Base-by-base conservation (phyloP, 2,113 vertebrate species). In the Anolis carolinensis region DNA sequence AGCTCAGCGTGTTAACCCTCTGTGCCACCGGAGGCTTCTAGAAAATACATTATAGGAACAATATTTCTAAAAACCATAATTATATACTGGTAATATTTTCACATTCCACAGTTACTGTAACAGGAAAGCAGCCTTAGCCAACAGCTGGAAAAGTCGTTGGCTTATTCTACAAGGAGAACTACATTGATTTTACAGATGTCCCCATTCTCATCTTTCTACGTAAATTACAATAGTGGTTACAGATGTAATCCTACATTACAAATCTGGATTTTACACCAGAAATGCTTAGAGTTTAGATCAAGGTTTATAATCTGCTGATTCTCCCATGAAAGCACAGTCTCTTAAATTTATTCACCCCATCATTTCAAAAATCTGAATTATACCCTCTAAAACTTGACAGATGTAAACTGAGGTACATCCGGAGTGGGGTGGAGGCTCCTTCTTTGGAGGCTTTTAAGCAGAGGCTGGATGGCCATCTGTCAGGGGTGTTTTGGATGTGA, bases 61-160 rank as follows among this genome's bases (percentile, higher is more conserved):
- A 73, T 89, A 94, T 89, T 87, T 93, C 83, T 87, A 89, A 85
- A 88, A 86, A 89, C 86, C 90, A 44, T 88, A 92, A 89, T 84
- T 87, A 86, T 93, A 94, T 87, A 93, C 90, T 88, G 91, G 88
- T 32, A 91, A 88, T 89, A 86, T 95, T 84, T 79, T 71, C 91
- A 93, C 90, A 94, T 91, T 92, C 88, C 88, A 92, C 82, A 90
- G 90, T 84, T 89, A 92, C 89, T 92, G 94, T 71, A 87, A 84
- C 79, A 93, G 92, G 92, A 95, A 93, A 93, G 74, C 79, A 92
- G 82, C 63, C 52, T 90, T 93, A 91, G 86, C 87, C 85, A 90
- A 84, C 91, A 95, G 90, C 89, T 93, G 90, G 88, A 94, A 95
- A 95, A 92, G 79, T 89, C 91, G 92, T 91, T 83, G 77, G 2